Base-by-base conservation (phyloP, 2,113 vertebrate genomes). In the Eolophus roseicapilla region DNA sequence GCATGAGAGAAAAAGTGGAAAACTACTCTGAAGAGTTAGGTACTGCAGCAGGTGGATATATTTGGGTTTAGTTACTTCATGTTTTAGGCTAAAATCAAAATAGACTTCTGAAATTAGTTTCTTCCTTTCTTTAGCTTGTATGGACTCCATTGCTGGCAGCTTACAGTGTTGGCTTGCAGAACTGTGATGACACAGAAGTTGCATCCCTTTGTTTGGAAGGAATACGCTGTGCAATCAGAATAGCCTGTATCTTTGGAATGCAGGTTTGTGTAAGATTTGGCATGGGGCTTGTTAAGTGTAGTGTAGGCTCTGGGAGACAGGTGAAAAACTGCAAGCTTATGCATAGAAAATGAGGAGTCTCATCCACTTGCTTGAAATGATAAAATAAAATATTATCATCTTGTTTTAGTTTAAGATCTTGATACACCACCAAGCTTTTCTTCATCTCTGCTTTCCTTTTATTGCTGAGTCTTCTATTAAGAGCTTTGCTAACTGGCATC, bases 191-290 rank as follows among this genome's bases (percentile, higher is more conserved):
- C 96, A 98, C 98, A 3, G 99, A 99, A 52, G 99, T 99, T 70
- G 99, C 99, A 0, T 99, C 99, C 0, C 97, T 99, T 90, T 99
- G 99, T 92, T 95, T 99, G 96, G 99, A 99, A 97, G 99, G 99
- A 80, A 99, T 99, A 55, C 98, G 99, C 33, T 99, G 99, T 96
- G 99, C 99, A 23, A 97, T 99, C 93, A 98, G 99, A 94, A 99
- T 99, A 13, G 98, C 99, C 73, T 99, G 98, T 92, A 99, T 99
- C 98, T 99, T 99, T 96, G 98, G 94, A 97, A 99, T 99, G 99
- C 99, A 99, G 99, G 99, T 99, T 87, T 73, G 98, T 92, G 20
- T 60, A 27, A 62, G 1, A 21, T 43, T 33, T 29, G 17, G 57
- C 15, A 5, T 60, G 67, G 57, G 18, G 7, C 33, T 83, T 4